Conservation (phyloP, 2,888 invertebrate genomes). For the Trilocha varians region DNA sequence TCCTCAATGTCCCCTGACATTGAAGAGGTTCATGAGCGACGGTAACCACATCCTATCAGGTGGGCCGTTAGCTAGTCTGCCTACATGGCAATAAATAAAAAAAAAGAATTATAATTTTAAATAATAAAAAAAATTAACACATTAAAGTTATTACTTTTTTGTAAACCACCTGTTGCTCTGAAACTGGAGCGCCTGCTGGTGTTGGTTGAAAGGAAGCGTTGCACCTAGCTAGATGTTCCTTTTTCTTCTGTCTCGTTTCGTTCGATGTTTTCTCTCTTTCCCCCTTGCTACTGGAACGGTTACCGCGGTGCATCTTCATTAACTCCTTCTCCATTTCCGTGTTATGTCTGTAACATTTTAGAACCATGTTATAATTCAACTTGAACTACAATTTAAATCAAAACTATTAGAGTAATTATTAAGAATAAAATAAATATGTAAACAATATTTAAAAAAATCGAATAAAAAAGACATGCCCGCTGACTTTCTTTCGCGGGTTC, state of each 20-base stretch:
- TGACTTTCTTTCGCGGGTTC: no score
- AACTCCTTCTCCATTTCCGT: slow-evolving; percentile 87
- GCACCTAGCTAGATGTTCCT: slow-evolving; percentile 53
- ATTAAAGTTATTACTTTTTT: background rate
- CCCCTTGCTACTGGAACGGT: slow-evolving; percentile 52
- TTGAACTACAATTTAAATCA: no score
- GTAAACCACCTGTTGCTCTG: background rate
- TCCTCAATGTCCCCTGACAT: no score
- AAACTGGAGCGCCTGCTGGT: background rate
- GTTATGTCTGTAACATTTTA: slow-evolving; percentile 82
- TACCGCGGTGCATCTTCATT: slow-evolving; percentile 79
- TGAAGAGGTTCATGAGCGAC: no score
- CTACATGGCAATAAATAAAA: no score
- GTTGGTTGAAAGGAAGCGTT: slow-evolving; percentile 50
- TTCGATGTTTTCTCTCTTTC: slow-evolving; percentile 26
- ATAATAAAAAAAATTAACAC: background rate
- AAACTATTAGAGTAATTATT: no score
- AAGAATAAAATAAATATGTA: no score
- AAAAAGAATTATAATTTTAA: background rate
- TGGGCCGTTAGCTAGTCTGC: no score
- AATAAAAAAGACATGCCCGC: no score
- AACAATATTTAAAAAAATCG: no score
- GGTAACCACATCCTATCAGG: no score
- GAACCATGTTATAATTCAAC: no score
- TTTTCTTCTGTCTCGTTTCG: slow-evolving; percentile 56